Evolutionary conservation across 2,797 vertebrate species (phyloP), one percentile per base, ranked within the genome.

Genomic region (Sebastes diaconus): DNA sequence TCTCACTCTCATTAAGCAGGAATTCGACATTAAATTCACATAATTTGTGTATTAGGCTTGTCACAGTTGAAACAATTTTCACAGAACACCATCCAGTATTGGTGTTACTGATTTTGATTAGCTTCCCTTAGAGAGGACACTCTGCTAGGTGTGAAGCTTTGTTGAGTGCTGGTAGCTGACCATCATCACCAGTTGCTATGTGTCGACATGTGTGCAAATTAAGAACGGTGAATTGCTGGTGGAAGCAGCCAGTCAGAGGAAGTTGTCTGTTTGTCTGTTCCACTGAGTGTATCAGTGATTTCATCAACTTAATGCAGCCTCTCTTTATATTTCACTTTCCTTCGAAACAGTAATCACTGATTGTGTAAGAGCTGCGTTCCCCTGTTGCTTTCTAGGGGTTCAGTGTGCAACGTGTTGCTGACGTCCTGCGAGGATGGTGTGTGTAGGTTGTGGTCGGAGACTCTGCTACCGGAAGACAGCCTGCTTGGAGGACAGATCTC

Each of bases 391-490:
- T 7, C 77, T 84, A 99, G 98, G 95, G 97, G 98, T 18, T 97
- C 97, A 1, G 97, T 99, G 73, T 99, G 97, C 95, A 99, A 99
- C n/a, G 98, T 99, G 83, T 76, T 99, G 84, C 93, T 99, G 88
- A 99, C 98, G 1, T 99, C 98, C 5, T 99, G 98, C 79, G 96
- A 97, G 39, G 98, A 99, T 75, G 98, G 98, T 22, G 95, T 99
- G 90, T 99, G 98, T 91, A 96, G 98, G 68, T 90, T 99, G 57
- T 99, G 98, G 98, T 97, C 97, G 20, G 98, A 99, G 93, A 99
- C 98, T 0, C 80, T 99, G 77, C 88, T 99, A 60, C 98, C 98
- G 1, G 98, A 99, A 91, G 98, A 99, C 88, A 96, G 96, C 84
- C 96, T 99, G 76, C 95, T 99, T 7, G 98, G 97, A 32, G 98